phyloP scores from a whole-genome alignment of 2,113 vertebrate genomes.

The Poeciliopsis prolifica region DNA sequence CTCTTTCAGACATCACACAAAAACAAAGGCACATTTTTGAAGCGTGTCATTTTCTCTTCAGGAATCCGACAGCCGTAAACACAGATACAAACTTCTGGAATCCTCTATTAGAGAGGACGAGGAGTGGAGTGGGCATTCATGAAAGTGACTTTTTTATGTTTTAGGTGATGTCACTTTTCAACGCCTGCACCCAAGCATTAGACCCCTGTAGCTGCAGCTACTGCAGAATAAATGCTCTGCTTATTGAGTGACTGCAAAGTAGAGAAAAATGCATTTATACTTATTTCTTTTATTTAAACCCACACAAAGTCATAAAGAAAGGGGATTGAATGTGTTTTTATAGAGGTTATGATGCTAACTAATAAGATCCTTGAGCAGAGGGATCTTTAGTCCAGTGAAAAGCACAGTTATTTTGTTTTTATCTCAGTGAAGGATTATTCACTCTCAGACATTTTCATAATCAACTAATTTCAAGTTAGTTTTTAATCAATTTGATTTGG shows the following conservation, averaged over 20 bases:
- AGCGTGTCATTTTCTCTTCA: conserved; percentile 57
- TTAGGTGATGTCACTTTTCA: conserved; percentile 13
- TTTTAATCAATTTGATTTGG: too few relatives aligned
- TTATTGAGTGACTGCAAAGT: neutral
- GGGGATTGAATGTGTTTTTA: neutral
- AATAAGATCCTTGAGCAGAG: too few relatives aligned
- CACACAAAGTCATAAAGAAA: neutral
- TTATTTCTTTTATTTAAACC: too few relatives aligned
- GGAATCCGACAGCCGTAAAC: conserved; percentile 32
- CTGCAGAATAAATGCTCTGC: conserved; percentile 10
- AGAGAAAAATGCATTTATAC: neutral
- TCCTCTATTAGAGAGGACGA: conserved; percentile 39
- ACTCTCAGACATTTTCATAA: too few relatives aligned
- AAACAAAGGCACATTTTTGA: conserved; percentile 36
- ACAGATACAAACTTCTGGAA: conserved; percentile 45
- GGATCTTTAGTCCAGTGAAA: too few relatives aligned
- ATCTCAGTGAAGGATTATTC: too few relatives aligned
- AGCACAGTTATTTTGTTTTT: too few relatives aligned
- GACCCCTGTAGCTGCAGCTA: conserved; percentile 11
- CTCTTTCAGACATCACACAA: conserved; percentile 46
- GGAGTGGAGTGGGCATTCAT: conserved; percentile 12
- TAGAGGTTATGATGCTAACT: neutral
- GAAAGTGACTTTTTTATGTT: conserved; percentile 14
- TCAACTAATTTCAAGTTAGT: too few relatives aligned
- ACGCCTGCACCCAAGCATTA: conserved; percentile 24